phyloP scores from a whole-genome alignment of 2,888 invertebrate genomes.

The Polydrusus pterygomalis region DNA sequence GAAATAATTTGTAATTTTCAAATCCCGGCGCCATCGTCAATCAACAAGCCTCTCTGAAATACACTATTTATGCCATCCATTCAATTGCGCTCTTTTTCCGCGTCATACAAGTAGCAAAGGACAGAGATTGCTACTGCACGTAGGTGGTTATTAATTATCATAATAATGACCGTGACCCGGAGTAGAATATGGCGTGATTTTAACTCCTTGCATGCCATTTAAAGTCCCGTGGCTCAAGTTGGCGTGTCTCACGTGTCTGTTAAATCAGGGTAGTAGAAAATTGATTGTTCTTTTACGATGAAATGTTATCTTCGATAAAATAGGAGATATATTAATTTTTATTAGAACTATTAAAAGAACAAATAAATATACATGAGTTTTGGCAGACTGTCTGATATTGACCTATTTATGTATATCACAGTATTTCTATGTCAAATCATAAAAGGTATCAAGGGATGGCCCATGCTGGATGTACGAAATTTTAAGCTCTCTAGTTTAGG shows the following conservation, averaged over 20 bases:
- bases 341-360: too few relatives aligned
- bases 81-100: constrained; percentile 3
- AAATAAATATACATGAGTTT: not conserved
- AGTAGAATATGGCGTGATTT: constrained; percentile 44
- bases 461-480: too few relatives aligned
- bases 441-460: too few relatives aligned
- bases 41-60: not conserved
- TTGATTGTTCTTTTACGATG: constrained; percentile 20
- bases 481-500: too few relatives aligned
- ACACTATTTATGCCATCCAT: not conserved
- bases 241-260: constrained; percentile 10
- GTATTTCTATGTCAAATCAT: too few relatives aligned
- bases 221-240: constrained; percentile 7
- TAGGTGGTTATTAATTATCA: constrained; percentile 17
- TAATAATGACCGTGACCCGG: constrained; percentile 26
- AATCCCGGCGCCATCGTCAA: not conserved
- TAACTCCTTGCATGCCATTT: constrained; percentile 24
- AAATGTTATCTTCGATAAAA: constrained; percentile 10
- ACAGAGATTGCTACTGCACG: constrained; percentile 21
- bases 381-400: not conserved
- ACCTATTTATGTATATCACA: not conserved
- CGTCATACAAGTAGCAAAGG: not conserved
- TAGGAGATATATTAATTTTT: too few relatives aligned
- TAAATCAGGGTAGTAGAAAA: constrained; percentile 15
- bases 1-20: too few relatives aligned